Conservation (phyloP, 2,113 vertebrate genomes). For the Ophthalmolycus amberensis region DNA sequence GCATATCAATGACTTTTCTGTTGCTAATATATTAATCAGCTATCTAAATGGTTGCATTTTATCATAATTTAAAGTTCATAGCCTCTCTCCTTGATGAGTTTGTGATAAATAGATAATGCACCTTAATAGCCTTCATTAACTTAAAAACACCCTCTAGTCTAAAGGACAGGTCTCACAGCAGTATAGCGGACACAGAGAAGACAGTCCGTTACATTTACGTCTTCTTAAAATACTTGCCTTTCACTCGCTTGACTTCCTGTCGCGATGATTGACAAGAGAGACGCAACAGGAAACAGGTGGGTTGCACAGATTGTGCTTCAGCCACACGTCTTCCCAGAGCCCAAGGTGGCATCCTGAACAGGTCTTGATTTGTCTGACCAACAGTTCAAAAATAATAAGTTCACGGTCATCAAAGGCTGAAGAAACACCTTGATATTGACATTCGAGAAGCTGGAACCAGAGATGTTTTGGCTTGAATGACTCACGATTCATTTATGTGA, state of each 20-base stretch:
- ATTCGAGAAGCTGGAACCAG: not conserved
- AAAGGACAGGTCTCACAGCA: not conserved
- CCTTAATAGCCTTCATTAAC: conserved; percentile 20
- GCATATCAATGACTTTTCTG: not conserved
- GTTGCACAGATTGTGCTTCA: not conserved
- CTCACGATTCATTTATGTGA: too few relatives aligned
- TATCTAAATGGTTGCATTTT: conserved; percentile 16
- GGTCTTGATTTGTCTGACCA: not conserved
- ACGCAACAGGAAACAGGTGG: not conserved
- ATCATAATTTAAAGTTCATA: conserved; percentile 22
- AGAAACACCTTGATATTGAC: not conserved
- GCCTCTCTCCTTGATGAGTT: conserved; percentile 8
- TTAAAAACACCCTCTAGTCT: conserved; percentile 1
- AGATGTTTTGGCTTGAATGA: not conserved
- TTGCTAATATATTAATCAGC: not conserved
- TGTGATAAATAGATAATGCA: conserved; percentile 23
- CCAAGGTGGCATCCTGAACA: not conserved
- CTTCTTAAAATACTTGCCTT: not conserved
- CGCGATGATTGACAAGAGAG: too few relatives aligned
- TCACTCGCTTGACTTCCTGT: not conserved
- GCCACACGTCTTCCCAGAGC: not conserved
- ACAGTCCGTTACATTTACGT: not conserved
- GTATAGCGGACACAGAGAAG: not conserved
- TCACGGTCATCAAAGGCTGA: not conserved
- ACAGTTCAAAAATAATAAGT: not conserved